Conservation (phyloP, 2,113 vertebrate species). For the Thalassarche chlororhynchos region DNA sequence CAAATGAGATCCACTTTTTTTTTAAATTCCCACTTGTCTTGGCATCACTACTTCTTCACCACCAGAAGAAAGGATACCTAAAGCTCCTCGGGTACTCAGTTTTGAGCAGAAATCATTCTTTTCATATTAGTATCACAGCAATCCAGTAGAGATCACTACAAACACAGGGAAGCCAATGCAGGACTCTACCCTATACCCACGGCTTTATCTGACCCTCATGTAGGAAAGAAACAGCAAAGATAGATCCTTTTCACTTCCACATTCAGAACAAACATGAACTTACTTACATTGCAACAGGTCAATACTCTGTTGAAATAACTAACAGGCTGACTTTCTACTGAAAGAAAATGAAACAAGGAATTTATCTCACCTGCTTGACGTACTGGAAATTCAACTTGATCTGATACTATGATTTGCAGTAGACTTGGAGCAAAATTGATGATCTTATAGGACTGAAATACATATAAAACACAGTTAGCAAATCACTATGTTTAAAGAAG, state of each 20-base stretch:
- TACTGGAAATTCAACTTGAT: conserved; percentile 96
- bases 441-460: conserved; percentile 96
- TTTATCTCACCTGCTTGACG: conserved; percentile 91
- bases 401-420: conserved; percentile 94
- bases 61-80: background rate
- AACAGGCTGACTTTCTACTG: background rate
- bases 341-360: background rate
- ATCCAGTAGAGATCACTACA: background rate
- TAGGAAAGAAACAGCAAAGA: background rate
- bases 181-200: background rate
- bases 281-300: background rate
- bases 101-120: background rate
- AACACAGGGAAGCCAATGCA: background rate
- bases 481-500: background rate
- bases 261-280: background rate
- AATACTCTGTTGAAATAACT: background rate
- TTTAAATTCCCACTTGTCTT: background rate
- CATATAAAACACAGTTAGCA: conserved; percentile 26
- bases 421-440: conserved; percentile 97
- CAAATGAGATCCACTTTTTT: background rate
- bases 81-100: background rate
- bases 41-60: background rate
- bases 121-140: background rate
- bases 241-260: background rate
- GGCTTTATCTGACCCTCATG: background rate